Evolutionary conservation across 2,888 invertebrate species (phyloP).

Genomic region (Mesoligia furuncula): DNA sequence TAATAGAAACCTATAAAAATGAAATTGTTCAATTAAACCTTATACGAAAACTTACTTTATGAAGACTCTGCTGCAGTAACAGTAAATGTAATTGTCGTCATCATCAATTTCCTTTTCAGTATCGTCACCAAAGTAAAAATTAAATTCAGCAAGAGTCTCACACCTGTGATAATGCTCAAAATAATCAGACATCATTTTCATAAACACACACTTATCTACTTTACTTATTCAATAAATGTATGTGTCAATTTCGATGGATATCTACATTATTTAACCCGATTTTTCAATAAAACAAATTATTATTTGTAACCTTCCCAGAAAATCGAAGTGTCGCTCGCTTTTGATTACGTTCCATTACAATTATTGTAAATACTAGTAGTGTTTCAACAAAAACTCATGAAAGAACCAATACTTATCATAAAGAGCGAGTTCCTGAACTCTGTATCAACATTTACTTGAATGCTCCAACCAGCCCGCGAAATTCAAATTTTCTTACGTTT

Average conservation of each 20-base stretch:
- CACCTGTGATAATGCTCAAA: conserved; percentile 89
- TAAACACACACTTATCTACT: conserved; percentile 30
- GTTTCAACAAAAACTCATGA: background rate
- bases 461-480: too few species aligned
- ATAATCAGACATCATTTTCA: conserved; percentile 83
- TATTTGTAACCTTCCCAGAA: conserved; percentile 53
- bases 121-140: conserved; percentile 83
- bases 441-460: background rate
- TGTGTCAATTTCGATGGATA: conserved; percentile 8
- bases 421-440: background rate
- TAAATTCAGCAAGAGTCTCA: conserved; percentile 93
- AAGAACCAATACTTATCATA: conserved; percentile 16
- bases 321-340: conserved; percentile 60
- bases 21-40: conserved; percentile 6
- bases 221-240: conserved; percentile 21
- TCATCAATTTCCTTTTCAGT: conserved; percentile 75
- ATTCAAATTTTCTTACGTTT: too few species aligned
- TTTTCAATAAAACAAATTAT: conserved; percentile 29
- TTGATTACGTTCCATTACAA: conserved; percentile 45
- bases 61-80: conserved; percentile 93
- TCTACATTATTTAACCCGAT: conserved; percentile 2
- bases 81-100: conserved; percentile 91
- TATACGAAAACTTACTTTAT: conserved; percentile 89
- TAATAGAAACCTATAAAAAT: conserved; percentile 9
- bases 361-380: too few species aligned